Conservation (phyloP, 2,888 invertebrate species). For the Drosophila peninsularis region DNA sequence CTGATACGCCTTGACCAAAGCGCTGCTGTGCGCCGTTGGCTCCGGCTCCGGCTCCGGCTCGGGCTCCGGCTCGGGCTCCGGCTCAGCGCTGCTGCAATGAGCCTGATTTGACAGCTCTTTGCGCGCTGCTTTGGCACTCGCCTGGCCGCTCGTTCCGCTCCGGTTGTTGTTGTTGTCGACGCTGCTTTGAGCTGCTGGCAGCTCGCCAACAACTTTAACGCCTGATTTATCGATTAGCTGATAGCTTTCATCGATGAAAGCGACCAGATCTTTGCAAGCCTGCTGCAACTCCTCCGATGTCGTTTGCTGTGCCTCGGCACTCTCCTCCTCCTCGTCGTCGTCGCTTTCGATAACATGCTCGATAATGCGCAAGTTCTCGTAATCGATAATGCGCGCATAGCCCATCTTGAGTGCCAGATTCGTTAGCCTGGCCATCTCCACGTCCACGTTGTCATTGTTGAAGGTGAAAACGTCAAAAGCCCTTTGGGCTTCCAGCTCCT, state of each 20-base stretch:
- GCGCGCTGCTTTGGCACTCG: conserved; percentile 14
- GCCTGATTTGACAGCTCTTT: conserved; percentile 18
- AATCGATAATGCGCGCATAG: conserved; percentile 78
- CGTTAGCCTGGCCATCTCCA: conserved; percentile 51
- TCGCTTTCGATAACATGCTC: conserved; percentile 82
- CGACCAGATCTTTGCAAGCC: conserved; percentile 76
- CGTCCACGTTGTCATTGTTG: conserved; percentile 26
- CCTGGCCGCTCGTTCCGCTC: not conserved
- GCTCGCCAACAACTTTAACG: conserved; percentile 9
- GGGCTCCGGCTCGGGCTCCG: not conserved
- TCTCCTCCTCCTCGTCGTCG: conserved; percentile 46
- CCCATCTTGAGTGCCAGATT: conserved; percentile 62
- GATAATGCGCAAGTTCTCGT: conserved; percentile 80
- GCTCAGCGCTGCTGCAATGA: conserved; percentile 2
- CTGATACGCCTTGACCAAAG: conserved; percentile 74
- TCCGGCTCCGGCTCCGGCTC: not conserved
- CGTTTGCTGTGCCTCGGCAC: not conserved
- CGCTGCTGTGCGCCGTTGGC: conserved; percentile 41
- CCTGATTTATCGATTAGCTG: conserved; percentile 67
- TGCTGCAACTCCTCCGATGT: conserved; percentile 52
- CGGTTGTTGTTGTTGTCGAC: conserved; percentile 62
- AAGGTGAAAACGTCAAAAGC: not conserved
- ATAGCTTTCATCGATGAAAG: conserved; percentile 81
- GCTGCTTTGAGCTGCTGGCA: conserved; percentile 17
- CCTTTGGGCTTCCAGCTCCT: not conserved